Base-by-base conservation (phyloP, 2,888 invertebrate species). In the Tenthredo scrophulariae region DNA sequence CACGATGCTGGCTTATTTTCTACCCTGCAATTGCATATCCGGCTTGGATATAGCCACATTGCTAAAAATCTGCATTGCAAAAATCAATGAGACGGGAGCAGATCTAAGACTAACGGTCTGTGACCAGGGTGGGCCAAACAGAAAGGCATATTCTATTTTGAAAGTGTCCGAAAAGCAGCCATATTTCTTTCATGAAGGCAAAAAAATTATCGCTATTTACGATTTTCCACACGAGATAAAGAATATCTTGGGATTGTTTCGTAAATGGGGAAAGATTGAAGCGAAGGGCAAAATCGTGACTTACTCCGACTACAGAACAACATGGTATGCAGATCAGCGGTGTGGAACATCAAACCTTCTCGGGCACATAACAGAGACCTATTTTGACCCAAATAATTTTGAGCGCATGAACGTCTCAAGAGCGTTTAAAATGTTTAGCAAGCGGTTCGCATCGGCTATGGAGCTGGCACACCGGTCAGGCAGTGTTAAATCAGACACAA, bases 171-270 rank as follows among this genome's bases (percentile, higher is more conserved):
- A 65, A 13, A 29, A 65, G 10, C 26, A 65, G 29, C 65, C 26
- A 13, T 65, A 26, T 29, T 65, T 29, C 65, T 65, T 65, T 29
- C 10, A 65, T 15, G 29, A 13, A 22, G 65, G 22, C 3, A 65
- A 26, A 29, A 65, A 65, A 65, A 65, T 65, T 29, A 65, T 65
- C 1, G 65, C 65, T 3, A 22, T 65, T 29, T 65, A 29, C 15
- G 65, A 65, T 29, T 65, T 65, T 65, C 65, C 65, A 15, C 65
- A 65, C 10, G 65, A 22, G 65, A 29, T 65, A 22, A 65, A 65
- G 1, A 65, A 65, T 29, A 22, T 65, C 15, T 29, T 26, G 29
- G 22, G 26, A 65, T 65, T 65, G 22, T 65, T 65, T 9, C 65
- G 65, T 13, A 65, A 65, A 29, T 65, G 65, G 65, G 65, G 26